Percentiles rank a stretch among this genome's conserved stretches.
Conservation (phyloP, 2,113 vertebrate species). For the western clawed frog (Xenopus tropicalis) region DNA sequence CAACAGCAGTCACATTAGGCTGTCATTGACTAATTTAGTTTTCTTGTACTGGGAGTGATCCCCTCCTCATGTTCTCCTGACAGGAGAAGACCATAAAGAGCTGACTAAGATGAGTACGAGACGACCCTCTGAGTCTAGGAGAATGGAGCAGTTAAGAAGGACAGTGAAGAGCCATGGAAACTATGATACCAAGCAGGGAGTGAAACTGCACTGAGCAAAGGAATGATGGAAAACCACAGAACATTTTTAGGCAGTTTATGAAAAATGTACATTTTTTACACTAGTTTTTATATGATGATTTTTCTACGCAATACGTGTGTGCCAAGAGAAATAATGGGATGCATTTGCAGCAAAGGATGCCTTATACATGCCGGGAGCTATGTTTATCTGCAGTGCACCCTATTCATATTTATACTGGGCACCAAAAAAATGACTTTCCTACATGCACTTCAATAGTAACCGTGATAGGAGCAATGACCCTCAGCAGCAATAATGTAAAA, state of each 20-base stretch:
- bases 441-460: no score
- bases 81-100: slow-evolving; percentile 34
- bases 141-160: slow-evolving; percentile 12
- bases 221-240: slow-evolving; percentile 20
- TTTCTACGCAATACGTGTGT: no score
- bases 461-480: no score
- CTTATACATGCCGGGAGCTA: no score
- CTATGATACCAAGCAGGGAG: neutral
- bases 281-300: no score
- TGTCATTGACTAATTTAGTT: neutral
- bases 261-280: neutral
- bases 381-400: no score
- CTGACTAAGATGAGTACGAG: slow-evolving; percentile 27
- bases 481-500: no score
- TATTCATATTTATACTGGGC: no score
- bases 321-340: no score
- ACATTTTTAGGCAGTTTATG: neutral
- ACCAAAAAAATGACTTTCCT: no score
- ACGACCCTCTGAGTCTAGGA: slow-evolving; percentile 31
- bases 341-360: no score
- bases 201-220: slow-evolving; percentile 3
- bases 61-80: slow-evolving; percentile 40
- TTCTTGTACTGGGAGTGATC: slow-evolving; percentile 21
- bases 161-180: neutral
- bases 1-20: no score